These are phyloP conservation scores for Cryptops parisi DNA, from an alignment of 2,888 invertebrate species.

Conservation along the genomic window DNA sequence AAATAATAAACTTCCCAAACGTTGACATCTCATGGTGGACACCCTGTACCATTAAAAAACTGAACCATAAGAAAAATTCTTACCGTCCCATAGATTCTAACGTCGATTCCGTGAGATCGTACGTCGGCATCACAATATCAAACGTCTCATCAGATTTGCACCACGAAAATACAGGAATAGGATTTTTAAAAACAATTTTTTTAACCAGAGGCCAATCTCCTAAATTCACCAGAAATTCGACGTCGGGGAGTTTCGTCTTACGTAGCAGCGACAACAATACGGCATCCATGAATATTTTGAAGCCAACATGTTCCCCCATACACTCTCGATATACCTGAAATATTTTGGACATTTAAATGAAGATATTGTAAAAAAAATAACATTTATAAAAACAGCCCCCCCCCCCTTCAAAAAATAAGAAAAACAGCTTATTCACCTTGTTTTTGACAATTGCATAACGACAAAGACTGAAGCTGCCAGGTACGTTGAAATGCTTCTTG, in stretches of 20 bases:
- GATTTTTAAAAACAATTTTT: constrained; percentile 30
- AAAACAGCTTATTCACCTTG: constrained; percentile 36
- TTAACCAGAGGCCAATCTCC: constrained; percentile 82
- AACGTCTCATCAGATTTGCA: constrained; percentile 72
- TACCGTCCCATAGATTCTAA: constrained; percentile 87
- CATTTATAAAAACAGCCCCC: too few relatives aligned
- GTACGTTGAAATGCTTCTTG: constrained; percentile 54
- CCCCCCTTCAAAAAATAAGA: too few relatives aligned
- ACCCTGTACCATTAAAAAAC: neutral
- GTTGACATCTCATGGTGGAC: too few relatives aligned
- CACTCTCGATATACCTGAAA: constrained; percentile 60
- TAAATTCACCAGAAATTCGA: constrained; percentile 80
- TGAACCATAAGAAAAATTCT: constrained; percentile 17
- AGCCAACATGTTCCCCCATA: constrained; percentile 87
- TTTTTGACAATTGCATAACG: constrained; percentile 77
- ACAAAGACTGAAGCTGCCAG: constrained; percentile 70
- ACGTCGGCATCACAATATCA: constrained; percentile 89
- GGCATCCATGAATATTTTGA: constrained; percentile 88
- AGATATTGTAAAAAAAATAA: too few relatives aligned
- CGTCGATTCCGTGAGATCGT: constrained; percentile 83
- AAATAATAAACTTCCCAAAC: constrained; percentile 3
- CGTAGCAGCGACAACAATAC: constrained; percentile 64
- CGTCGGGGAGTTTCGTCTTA: constrained; percentile 65
- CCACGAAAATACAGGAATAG: constrained; percentile 84
- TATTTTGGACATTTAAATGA: neutral